These are phyloP conservation scores for Hecatera dysodea DNA, from an alignment of 2,888 invertebrate genomes.

Conservation along the genomic window DNA sequence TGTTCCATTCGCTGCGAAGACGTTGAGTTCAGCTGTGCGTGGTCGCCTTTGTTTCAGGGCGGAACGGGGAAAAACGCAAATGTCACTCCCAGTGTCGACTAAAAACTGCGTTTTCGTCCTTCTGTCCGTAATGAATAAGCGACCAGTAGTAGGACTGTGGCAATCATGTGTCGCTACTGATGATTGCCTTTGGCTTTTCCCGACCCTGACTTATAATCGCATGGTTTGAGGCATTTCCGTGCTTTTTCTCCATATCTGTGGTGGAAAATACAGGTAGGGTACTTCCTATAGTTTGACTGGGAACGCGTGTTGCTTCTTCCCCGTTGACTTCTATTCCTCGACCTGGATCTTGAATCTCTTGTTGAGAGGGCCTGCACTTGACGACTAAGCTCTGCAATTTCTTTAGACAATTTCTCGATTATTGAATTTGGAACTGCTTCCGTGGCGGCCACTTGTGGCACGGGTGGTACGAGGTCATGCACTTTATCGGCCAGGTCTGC, in stretches of 20 bases:
- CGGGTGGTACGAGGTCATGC: constrained; percentile 1
- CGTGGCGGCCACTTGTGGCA: constrained; percentile 2
- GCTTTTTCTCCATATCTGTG: constrained; percentile 7
- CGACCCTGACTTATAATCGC: constrained; percentile 2
- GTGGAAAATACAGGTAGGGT: constrained; percentile 3
- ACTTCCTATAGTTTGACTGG: constrained; percentile 2
- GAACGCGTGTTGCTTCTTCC: constrained; percentile 7
- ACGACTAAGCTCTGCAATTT: neutral
- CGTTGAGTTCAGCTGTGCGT: constrained; percentile 5
- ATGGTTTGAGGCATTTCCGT: neutral
- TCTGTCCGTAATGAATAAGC: too few species aligned
- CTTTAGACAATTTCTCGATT: neutral
- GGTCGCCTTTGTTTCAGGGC: constrained; percentile 8
- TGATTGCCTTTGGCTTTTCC: constrained; percentile 10
- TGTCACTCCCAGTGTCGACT: too few species aligned
- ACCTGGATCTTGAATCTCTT: neutral
- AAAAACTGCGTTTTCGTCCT: too few species aligned
- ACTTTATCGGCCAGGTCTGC: constrained; percentile 2
- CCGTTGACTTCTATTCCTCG: neutral
- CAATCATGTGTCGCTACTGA: constrained; percentile 9
- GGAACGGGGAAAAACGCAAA: neutral
- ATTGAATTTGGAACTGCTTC: too few species aligned
- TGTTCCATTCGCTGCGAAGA: constrained; percentile 5
- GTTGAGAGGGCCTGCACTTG: constrained; percentile 5
- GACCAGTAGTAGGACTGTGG: neutral